Conservation (phyloP, 2,113 vertebrate species). For the Desmodus rotundus region DNA sequence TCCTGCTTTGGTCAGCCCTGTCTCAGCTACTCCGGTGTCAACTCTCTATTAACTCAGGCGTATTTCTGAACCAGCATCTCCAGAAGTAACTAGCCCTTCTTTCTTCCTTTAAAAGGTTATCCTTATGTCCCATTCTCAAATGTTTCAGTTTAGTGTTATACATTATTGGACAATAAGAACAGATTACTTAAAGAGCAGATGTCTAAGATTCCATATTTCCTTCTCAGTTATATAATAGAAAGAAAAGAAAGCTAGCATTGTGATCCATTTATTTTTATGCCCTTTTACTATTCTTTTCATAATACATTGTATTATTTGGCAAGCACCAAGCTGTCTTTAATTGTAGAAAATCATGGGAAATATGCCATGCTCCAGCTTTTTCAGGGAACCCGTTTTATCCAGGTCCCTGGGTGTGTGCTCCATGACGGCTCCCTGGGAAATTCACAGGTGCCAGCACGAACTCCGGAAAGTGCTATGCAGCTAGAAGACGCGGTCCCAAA, state of each 20-base stretch:
- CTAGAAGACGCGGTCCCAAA: slow-evolving; percentile 38
- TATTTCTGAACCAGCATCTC: not conserved
- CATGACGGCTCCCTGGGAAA: slow-evolving; percentile 49
- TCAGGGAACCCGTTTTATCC: not conserved
- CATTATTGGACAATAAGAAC: not conserved
- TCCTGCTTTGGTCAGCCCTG: not conserved
- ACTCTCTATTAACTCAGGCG: not conserved
- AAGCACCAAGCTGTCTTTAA: not conserved
- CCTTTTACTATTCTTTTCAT: slow-evolving; percentile 26
- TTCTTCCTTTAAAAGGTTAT: not conserved
- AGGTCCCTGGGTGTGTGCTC: slow-evolving; percentile 9
- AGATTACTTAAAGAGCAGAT: slow-evolving; percentile 3
- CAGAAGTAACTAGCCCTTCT: not conserved
- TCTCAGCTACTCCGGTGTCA: not conserved
- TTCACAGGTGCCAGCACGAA: slow-evolving; percentile 30
- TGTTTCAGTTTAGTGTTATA: not conserved
- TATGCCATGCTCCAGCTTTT: not conserved
- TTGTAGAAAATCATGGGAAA: slow-evolving; percentile 36
- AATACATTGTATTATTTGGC: slow-evolving; percentile 6
- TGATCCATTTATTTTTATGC: slow-evolving; percentile 45
- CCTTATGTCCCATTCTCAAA: not conserved
- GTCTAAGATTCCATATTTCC: slow-evolving; percentile 12
- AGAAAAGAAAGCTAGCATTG: slow-evolving; percentile 25
- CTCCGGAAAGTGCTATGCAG: not conserved
- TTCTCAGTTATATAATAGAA: not conserved